Evolutionary conservation across 1,140 invertebrate species (phyloP).

Genomic region (Eurosta solidaginis): DNA sequence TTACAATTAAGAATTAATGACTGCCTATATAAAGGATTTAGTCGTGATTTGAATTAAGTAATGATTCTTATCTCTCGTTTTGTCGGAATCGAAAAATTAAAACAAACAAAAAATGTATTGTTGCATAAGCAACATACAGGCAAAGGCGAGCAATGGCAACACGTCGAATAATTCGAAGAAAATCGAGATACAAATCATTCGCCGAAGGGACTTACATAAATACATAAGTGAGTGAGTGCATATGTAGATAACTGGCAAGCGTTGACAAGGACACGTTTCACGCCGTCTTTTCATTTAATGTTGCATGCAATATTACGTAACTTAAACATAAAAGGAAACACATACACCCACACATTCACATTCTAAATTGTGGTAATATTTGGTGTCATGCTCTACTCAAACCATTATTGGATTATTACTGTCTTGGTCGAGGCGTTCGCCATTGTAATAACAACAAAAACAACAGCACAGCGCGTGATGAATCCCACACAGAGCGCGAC

Average conservation of each 20-base stretch:
- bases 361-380: not conserved
- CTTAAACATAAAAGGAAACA: not conserved
- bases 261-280: slow-evolving; percentile 16
- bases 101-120: too few species aligned
- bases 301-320: slow-evolving; percentile 16
- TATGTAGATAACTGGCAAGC: too few species aligned
- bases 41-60: too few species aligned
- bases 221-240: too few species aligned
- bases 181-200: not conserved
- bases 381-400: not conserved
- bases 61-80: too few species aligned
- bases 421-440: not conserved
- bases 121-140: too few species aligned
- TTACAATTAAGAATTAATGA: too few species aligned
- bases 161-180: not conserved
- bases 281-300: not conserved
- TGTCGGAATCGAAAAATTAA: too few species aligned
- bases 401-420: slow-evolving; percentile 15
- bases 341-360: not conserved
- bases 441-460: not conserved
- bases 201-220: not conserved
- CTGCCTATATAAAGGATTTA: too few species aligned
- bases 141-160: too few species aligned
- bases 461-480: not conserved
- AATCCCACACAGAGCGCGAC: slow-evolving; percentile 7